Conservation (phyloP, 1,140 invertebrate species). For the Drosophila pachea region DNA sequence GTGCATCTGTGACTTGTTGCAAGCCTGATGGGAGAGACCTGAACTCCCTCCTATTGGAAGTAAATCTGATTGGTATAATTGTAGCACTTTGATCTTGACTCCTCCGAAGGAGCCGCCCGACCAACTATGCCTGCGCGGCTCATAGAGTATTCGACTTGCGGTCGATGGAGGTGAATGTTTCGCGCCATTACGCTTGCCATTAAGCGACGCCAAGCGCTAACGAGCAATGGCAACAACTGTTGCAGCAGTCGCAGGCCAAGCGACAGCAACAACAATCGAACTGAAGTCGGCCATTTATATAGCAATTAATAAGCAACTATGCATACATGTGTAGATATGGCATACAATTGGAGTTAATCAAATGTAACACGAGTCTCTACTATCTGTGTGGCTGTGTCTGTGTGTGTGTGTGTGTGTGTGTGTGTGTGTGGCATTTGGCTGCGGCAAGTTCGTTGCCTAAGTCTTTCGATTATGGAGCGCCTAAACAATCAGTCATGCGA, state of each 20-base stretch:
- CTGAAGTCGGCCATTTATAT: constrained; percentile 66
- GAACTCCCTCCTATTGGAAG: no score
- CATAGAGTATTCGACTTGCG: constrained; percentile 14
- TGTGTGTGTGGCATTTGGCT: constrained; percentile 53
- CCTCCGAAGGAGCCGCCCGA: no score
- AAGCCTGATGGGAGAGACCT: no score
- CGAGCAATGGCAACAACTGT: constrained; percentile 46
- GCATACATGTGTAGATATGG: constrained; percentile 28
- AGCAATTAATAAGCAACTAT: constrained; percentile 65
- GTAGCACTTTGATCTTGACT: no score
- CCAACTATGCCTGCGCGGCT: no score
- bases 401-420: neutral
- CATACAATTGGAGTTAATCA: constrained; percentile 35
- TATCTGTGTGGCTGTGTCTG: neutral
- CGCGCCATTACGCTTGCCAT: constrained; percentile 25
- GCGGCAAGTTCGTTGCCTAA: constrained; percentile 63
- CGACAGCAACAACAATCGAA: constrained; percentile 19
- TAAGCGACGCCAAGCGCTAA: constrained; percentile 56
- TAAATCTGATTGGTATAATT: no score
- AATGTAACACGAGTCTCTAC: constrained; percentile 30
- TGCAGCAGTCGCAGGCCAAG: constrained; percentile 14
- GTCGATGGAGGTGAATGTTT: neutral
- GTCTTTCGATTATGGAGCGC: constrained; percentile 61
- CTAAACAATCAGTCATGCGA: constrained; percentile 59
- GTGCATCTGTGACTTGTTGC: no score